Evolutionary conservation across 2,888 invertebrate genomes (phyloP).

Genomic region (Chrysina gloriosa): DNA sequence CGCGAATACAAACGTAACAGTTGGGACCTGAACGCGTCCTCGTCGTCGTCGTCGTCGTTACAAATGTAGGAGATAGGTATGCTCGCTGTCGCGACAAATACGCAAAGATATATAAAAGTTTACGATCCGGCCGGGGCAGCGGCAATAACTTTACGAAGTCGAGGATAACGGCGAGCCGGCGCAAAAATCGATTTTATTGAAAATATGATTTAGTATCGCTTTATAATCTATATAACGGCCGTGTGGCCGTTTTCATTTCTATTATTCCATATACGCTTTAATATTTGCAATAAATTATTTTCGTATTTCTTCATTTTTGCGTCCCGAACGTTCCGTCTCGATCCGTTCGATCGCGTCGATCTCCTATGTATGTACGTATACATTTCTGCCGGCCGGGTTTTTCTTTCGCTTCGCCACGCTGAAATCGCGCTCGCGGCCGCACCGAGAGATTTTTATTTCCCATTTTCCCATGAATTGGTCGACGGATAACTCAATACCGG

Average conservation of each 20-base stretch:
- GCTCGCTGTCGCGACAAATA: too few species aligned
- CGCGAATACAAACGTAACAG: too few species aligned
- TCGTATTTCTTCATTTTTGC: constrained; percentile 47
- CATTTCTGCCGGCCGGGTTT: neutral
- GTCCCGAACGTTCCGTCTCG: constrained; percentile 5
- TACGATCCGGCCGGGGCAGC: constrained; percentile 57
- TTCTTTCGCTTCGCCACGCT: neutral
- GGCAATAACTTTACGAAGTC: constrained; percentile 56
- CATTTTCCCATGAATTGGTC: constrained; percentile 41
- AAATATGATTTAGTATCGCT: constrained; percentile 63
- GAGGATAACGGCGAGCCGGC: constrained; percentile 29
- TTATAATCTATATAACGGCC: constrained; percentile 34
- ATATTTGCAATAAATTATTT: constrained; percentile 53
- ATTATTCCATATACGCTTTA: constrained; percentile 56
- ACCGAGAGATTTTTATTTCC: constrained; percentile 33
- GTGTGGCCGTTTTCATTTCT: constrained; percentile 46
- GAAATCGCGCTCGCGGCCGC: neutral
- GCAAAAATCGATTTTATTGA: constrained; percentile 63
- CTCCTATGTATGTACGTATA: neutral
- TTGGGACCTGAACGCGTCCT: too few species aligned
- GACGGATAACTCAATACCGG: constrained; percentile 38
- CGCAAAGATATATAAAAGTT: constrained; percentile 57
- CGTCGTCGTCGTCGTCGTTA: too few species aligned
- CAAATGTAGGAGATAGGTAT: too few species aligned
- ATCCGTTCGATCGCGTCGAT: neutral